These are phyloP conservation scores for Germaria angustata DNA, from an alignment of 2,888 invertebrate species.

Conservation along the genomic window DNA sequence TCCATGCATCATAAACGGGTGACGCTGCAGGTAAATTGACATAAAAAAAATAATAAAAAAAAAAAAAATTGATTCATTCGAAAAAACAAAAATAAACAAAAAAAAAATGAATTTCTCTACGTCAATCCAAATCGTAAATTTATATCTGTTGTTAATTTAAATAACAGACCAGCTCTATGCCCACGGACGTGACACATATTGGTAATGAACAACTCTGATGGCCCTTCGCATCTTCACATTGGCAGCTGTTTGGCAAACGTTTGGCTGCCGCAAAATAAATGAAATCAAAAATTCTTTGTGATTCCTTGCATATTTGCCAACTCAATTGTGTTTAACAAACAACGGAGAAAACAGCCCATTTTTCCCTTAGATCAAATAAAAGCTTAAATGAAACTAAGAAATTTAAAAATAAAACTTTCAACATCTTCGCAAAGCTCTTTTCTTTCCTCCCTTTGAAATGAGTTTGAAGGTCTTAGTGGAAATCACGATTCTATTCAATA, in stretches of 20 bases:
- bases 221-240: constrained; percentile 69
- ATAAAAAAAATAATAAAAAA: background rate
- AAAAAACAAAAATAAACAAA: background rate
- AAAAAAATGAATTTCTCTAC: no score
- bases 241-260: constrained; percentile 72
- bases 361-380: no score
- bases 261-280: constrained; percentile 46
- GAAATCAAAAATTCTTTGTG: background rate
- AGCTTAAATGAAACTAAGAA: background rate
- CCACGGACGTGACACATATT: constrained; percentile 80
- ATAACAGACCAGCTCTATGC: constrained; percentile 78
- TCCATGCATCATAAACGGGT: constrained; percentile 79
- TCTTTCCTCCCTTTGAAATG: no score
- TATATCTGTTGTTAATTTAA: no score
- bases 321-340: constrained; percentile 14
- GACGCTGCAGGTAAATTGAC: constrained; percentile 77
- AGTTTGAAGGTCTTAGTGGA: no score
- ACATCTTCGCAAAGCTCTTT: background rate
- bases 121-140: background rate
- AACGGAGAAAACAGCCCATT: background rate
- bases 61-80: background rate
- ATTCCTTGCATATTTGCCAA: background rate
- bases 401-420: no score
- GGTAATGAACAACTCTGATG: constrained; percentile 80
- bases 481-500: background rate